These are phyloP conservation scores for Caenorhabditis elegans DNA, from an alignment of 1,140 invertebrate species.

Conservation along the genomic window DNA sequence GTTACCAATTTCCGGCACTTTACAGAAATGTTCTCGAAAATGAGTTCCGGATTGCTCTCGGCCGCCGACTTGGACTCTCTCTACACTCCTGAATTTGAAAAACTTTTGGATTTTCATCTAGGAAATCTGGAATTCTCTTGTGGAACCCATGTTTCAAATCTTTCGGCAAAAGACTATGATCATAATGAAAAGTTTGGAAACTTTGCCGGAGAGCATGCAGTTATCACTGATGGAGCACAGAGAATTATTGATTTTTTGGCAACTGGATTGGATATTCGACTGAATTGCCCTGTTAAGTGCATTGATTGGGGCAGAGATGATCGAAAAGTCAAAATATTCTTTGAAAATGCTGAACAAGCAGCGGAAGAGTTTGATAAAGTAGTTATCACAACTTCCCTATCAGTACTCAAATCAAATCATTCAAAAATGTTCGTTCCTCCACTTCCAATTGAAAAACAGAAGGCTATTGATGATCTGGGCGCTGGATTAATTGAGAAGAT, in stretches of 20 bases:
- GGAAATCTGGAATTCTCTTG: constrained; percentile 68
- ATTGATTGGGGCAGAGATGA: constrained; percentile 67
- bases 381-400: constrained; percentile 58
- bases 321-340: constrained; percentile 45
- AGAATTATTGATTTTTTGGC: constrained; percentile 54
- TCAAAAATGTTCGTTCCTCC: constrained; percentile 67
- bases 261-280: constrained; percentile 65
- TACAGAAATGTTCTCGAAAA: constrained; percentile 20
- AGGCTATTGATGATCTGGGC: constrained; percentile 67
- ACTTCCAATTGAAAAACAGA: constrained; percentile 67
- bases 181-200: constrained; percentile 68
- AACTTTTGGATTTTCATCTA: constrained; percentile 67
- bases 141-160: constrained; percentile 60
- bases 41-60: background rate
- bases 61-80: background rate
- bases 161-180: constrained; percentile 53
- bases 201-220: constrained; percentile 66
- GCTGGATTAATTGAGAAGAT: constrained; percentile 70
- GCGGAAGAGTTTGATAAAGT: constrained; percentile 46
- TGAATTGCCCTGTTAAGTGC: constrained; percentile 54
- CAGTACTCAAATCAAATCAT: constrained; percentile 67
- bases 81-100: constrained; percentile 46
- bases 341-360: constrained; percentile 55
- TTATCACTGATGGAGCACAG: constrained; percentile 56
- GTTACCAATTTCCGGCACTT: too few species aligned